Evolutionary conservation across 2,888 invertebrate genomes (phyloP).

Genomic region (Acleris sparsana): DNA sequence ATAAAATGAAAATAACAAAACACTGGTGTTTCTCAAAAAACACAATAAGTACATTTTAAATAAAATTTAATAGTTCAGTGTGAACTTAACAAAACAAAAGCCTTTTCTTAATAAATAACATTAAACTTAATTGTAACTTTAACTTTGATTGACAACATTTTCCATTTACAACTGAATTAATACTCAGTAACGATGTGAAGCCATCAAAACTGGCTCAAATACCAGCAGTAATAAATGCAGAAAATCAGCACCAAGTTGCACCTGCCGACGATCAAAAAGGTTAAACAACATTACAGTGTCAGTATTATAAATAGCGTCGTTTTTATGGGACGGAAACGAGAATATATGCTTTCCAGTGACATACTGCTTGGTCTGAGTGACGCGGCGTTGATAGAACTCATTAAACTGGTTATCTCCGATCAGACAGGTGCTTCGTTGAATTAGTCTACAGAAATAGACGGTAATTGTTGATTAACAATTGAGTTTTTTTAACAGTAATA

Average conservation of each 20-base stretch:
- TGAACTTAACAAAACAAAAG: too few species aligned
- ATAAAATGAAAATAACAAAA: too few species aligned
- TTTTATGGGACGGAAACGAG: conserved; percentile 17
- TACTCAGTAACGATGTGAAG: too few species aligned
- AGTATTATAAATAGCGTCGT: conserved; percentile 15
- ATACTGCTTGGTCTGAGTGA: conserved; percentile 47
- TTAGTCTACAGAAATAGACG: conserved; percentile 59
- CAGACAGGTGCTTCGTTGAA: conserved; percentile 61
- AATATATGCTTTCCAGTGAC: conserved; percentile 38
- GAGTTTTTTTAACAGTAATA: conserved; percentile 56
- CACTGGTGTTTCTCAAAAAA: too few species aligned
- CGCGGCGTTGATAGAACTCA: conserved; percentile 50
- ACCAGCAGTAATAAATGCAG: conserved; percentile 45
- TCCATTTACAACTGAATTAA: too few species aligned
- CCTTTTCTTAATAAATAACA: too few species aligned
- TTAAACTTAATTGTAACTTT: too few species aligned
- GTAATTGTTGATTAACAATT: conserved; percentile 55
- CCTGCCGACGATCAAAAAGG: conserved; percentile 53
- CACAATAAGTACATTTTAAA: too few species aligned
- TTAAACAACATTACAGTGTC: conserved; percentile 46
- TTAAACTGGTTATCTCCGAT: conserved; percentile 58
- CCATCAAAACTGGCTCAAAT: conserved; percentile 30
- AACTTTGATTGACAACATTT: too few species aligned
- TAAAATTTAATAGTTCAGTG: too few species aligned
- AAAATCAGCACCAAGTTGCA: conserved; percentile 48